Evolutionary conservation across 1,140 invertebrate genomes (phyloP), one percentile per base, ranked within the genome.

Genomic region (Heliconius nattereri): DNA sequence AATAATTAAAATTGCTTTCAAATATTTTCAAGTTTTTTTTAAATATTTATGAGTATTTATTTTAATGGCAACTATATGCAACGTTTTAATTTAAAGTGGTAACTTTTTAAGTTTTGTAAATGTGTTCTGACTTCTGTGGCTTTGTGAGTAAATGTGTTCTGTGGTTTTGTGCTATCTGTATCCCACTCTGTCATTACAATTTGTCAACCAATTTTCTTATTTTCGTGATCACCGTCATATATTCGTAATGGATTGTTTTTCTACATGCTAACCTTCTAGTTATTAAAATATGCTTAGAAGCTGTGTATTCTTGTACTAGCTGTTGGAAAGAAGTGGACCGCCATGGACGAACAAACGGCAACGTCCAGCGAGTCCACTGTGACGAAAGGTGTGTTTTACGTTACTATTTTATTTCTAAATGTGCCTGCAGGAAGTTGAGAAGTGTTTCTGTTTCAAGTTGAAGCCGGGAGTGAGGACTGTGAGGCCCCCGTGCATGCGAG

Each of bases 391-490:
- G 85, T 91, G 91, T 93, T 89, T 89, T 86, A 70, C 16, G 32
- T 77, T 85, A 29, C 79, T 83, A 72, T 75, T 81, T 78, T 66
- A 82, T 79, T 83, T 81, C 71, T 85, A 73, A 72, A 71, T 80
- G 78, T 83, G 52, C 79, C 81, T 84, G 71, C 82, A 85, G 85
- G 85, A 87, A 80, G 85, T 87, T 92, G 87, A 90, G 85, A 86
- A 86, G 84, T 90, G 81, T 91, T 92, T 90, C 87, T 91, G 85
- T 93, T 94, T 92, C 81, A 91, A 94, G 91, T 89, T 82, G 90
- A 92, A 72, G 88, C 79, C 76, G 87, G 78, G 79, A 85, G 81
- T 60, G 86, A 86, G 60, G 76, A 85, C 60, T 66, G 79, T 75
- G 80, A 87, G 72, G 80, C 85, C n/a, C 83, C 85, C 19, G 90